Evolutionary conservation across 1,140 invertebrate species (phyloP).

Genomic region (Muscidifurax raptorellus): DNA sequence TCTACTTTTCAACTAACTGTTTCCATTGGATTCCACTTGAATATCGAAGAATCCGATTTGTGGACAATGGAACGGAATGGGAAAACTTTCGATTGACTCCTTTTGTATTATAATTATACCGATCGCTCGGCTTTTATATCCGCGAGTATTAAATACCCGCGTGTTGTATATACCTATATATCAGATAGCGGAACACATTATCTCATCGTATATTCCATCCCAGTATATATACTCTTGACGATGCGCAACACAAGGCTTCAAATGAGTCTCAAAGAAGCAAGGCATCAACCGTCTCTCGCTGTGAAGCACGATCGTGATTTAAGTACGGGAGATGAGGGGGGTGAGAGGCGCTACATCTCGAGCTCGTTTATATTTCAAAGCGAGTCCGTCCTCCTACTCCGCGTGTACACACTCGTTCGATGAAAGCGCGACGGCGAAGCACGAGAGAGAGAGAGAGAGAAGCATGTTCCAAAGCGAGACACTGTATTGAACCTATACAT

Average conservation of each 20-base stretch:
- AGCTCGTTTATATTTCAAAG: conserved; percentile 47
- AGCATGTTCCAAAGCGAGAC: background rate
- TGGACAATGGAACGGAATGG: background rate
- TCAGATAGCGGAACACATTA: too few species aligned
- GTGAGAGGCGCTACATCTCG: background rate
- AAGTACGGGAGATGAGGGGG: background rate
- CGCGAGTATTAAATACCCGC: too few species aligned
- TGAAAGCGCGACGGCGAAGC: background rate
- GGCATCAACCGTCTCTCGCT: background rate
- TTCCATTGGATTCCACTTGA: background rate
- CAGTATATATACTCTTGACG: too few species aligned
- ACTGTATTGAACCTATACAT: background rate
- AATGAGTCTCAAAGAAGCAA: background rate
- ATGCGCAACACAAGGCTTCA: too few species aligned
- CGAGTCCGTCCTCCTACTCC: background rate
- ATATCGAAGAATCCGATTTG: background rate
- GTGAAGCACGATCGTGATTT: background rate
- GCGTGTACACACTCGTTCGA: background rate
- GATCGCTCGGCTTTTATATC: background rate
- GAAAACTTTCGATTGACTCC: background rate
- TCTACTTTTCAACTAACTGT: background rate
- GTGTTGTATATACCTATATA: too few species aligned
- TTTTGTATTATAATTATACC: background rate
- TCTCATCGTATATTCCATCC: too few species aligned
- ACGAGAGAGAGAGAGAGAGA: background rate